These are phyloP conservation scores for Gastrophysa polygoni DNA, from an alignment of 2,888 invertebrate species.

Conservation along the genomic window DNA sequence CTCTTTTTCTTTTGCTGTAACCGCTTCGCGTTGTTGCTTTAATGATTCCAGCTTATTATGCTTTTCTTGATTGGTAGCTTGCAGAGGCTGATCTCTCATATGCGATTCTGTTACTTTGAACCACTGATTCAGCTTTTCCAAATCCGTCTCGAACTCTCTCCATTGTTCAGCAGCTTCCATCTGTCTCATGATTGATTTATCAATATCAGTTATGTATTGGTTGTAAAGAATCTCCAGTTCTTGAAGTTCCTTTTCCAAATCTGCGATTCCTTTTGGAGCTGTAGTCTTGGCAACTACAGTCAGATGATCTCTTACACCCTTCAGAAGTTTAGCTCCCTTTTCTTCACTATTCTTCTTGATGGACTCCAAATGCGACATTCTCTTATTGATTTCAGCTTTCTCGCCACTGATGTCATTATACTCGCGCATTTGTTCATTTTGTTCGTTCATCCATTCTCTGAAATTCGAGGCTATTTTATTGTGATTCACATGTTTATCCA, in stretches of 20 bases:
- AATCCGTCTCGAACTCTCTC: constrained; percentile 83
- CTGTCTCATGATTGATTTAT: constrained; percentile 63
- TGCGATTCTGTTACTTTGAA: constrained; percentile 82
- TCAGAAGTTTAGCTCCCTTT: constrained; percentile 69
- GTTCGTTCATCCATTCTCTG: constrained; percentile 81
- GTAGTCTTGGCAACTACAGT: constrained; percentile 76
- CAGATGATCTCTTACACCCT: constrained; percentile 71
- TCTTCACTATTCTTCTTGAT: constrained; percentile 68
- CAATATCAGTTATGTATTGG: constrained; percentile 70
- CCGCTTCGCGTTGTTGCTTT: constrained; percentile 75
- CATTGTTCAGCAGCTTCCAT: constrained; percentile 79
- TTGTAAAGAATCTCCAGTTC: constrained; percentile 71
- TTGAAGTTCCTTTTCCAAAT: constrained; percentile 74
- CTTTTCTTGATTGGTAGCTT: constrained; percentile 82
- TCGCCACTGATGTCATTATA: constrained; percentile 86
- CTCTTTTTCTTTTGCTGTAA: constrained; percentile 80
- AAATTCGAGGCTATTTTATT: constrained; percentile 76
- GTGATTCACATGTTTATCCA: constrained; percentile 82
- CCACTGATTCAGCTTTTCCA: constrained; percentile 85
- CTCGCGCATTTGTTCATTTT: constrained; percentile 79
- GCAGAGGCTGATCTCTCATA: constrained; percentile 84
- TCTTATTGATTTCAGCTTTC: constrained; percentile 77
- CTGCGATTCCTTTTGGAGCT: constrained; percentile 76
- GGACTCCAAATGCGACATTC: constrained; percentile 69
- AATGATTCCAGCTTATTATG: constrained; percentile 73